A percentile compares a stretch with the other conserved stretches of the same genome.
These are phyloP conservation scores for Sebastiscus tertius DNA, from an alignment of 2,797 vertebrate species.

Conservation along the genomic window DNA sequence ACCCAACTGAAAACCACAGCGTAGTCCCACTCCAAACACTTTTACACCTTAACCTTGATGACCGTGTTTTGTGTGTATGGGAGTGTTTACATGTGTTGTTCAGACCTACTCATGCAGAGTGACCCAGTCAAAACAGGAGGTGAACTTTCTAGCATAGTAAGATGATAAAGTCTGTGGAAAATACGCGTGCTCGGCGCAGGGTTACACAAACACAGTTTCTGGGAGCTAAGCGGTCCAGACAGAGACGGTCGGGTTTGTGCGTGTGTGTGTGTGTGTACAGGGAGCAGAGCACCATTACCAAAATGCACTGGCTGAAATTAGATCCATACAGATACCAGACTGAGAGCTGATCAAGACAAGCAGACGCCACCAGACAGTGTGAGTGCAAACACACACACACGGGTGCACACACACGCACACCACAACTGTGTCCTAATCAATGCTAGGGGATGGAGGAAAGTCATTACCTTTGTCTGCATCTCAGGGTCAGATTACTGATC, in stretches of 20 bases:
- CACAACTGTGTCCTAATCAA: constrained; percentile 80
- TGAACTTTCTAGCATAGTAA: constrained; percentile 5
- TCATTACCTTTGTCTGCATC: constrained; percentile 84
- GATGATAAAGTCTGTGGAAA: constrained; percentile 50
- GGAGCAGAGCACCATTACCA: constrained; percentile 80
- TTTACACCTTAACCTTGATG: constrained; percentile 25
- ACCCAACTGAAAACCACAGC: constrained; percentile 55
- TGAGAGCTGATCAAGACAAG: constrained; percentile 87
- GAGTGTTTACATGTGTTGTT: constrained; percentile 1
- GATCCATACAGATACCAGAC: constrained; percentile 86
- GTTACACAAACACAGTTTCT: constrained; percentile 48
- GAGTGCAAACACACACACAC: constrained; percentile 42
- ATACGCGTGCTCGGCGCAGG: constrained; percentile 8
- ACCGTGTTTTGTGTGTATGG: background rate
- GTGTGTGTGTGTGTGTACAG: background rate
- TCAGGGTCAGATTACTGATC: constrained; percentile 84
- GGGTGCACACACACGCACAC: constrained; percentile 20
- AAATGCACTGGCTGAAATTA: constrained; percentile 85
- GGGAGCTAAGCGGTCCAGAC: constrained; percentile 50
- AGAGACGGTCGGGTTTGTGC: constrained; percentile 25
- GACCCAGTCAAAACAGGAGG: constrained; percentile 43
- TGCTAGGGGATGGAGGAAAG: constrained; percentile 81
- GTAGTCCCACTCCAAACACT: constrained; percentile 55
- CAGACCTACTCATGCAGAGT: constrained; percentile 23
- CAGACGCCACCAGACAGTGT: constrained; percentile 85